Evolutionary conservation across 2,888 invertebrate species (phyloP).

Genomic region (Brachypalpus laphriformis): DNA sequence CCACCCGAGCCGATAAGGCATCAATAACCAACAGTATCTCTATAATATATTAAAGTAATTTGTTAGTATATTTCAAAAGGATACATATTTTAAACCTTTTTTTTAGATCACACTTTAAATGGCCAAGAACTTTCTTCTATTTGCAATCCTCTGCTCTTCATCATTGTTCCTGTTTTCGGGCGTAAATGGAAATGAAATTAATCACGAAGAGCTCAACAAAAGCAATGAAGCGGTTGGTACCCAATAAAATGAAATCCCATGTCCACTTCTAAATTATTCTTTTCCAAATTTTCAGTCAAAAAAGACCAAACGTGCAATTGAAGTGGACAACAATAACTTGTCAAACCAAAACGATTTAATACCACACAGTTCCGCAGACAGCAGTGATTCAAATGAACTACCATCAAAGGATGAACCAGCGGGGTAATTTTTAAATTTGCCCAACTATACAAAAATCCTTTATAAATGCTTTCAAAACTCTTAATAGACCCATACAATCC

Average conservation of each 20-base stretch:
- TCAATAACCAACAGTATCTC: no score
- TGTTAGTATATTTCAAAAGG: no score
- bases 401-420: constrained; percentile 6
- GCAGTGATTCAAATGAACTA: constrained; percentile 50
- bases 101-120: constrained; percentile 48
- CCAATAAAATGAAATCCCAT: not conserved
- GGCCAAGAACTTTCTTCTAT: constrained; percentile 45
- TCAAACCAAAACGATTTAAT: constrained; percentile 31
- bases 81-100: no score
- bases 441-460: not conserved
- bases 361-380: constrained; percentile 1
- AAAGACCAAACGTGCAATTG: constrained; percentile 54
- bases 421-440: constrained; percentile 12
- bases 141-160: constrained; percentile 47
- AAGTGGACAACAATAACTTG: constrained; percentile 26
- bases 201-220: constrained; percentile 10
- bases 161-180: constrained; percentile 31
- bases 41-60: no score
- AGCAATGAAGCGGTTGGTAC: constrained; percentile 18
- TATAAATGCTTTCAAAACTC: not conserved
- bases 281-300: constrained; percentile 23
- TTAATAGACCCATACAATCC: constrained; percentile 31
- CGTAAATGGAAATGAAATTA: constrained; percentile 45
- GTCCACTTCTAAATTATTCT: not conserved
- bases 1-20: no score